Conservation (phyloP, 2,113 vertebrate species). For the Xenopus borealis region DNA sequence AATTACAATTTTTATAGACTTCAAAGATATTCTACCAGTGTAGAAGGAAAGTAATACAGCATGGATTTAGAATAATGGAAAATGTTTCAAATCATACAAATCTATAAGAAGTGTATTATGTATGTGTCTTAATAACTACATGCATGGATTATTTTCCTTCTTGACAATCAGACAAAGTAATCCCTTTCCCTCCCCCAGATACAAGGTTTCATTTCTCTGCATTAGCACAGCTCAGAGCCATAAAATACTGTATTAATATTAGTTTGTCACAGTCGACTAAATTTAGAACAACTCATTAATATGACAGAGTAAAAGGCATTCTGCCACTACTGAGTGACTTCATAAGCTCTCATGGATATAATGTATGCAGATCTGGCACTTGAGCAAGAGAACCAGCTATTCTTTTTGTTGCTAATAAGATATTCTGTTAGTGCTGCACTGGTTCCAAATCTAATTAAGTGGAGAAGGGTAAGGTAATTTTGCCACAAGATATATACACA, state of each 20-base stretch:
- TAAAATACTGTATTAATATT: constrained; percentile 85
- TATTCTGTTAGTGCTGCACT: constrained; percentile 68
- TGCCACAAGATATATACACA: constrained; percentile 52
- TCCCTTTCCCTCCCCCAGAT: constrained; percentile 62
- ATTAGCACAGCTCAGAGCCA: constrained; percentile 75
- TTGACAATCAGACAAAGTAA: constrained; percentile 78
- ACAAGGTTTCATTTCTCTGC: constrained; percentile 73
- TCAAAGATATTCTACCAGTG: constrained; percentile 28
- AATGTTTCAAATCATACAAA: constrained; percentile 82
- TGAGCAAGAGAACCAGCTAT: constrained; percentile 69
- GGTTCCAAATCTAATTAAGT: constrained; percentile 75
- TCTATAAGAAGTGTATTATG: constrained; percentile 77
- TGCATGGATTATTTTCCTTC: constrained; percentile 74
- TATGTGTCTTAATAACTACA: constrained; percentile 85
- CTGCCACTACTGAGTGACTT: constrained; percentile 69
- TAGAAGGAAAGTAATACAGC: constrained; percentile 75
- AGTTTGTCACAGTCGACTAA: constrained; percentile 80
- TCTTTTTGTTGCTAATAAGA: constrained; percentile 74
- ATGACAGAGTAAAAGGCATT: constrained; percentile 75
- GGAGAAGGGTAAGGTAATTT: constrained; percentile 63
- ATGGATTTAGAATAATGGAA: constrained; percentile 82
- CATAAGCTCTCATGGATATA: constrained; percentile 72
- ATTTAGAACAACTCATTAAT: constrained; percentile 85
- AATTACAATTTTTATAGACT: constrained; percentile 48
- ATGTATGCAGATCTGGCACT: constrained; percentile 78